Conservation (phyloP, 2,113 vertebrate genomes). For the Tenrec ecaudatus region DNA sequence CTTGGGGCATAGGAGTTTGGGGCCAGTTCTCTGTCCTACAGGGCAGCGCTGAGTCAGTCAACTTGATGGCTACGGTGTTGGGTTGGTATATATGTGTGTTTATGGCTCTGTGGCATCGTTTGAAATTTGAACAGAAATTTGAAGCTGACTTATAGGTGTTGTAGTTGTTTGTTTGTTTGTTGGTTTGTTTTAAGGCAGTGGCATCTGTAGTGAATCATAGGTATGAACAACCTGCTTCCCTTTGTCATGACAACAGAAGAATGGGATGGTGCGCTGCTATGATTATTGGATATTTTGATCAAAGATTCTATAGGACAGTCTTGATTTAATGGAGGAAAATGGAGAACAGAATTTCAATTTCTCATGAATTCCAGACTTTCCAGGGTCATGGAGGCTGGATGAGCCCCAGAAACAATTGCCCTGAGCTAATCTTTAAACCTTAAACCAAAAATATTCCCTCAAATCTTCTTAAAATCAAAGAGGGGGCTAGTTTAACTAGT, state of each 20-base stretch:
- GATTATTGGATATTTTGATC: not conserved
- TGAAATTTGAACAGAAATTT: not conserved
- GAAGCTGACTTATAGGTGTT: not conserved
- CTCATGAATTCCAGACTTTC: not conserved
- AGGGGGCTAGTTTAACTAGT: not conserved
- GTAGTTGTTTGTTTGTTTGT: too few species aligned
- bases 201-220: not conserved
- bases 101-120: not conserved
- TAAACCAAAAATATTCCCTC: not conserved
- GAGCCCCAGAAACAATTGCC: not conserved
- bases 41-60: too few species aligned
- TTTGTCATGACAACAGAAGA: not conserved
- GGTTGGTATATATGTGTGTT: too few species aligned
- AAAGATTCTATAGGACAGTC: not conserved
- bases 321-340: not conserved
- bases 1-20: too few species aligned
- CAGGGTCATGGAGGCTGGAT: not conserved
- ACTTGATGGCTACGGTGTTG: too few species aligned
- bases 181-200: not conserved
- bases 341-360: not conserved
- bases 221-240: not conserved
- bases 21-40: too few species aligned
- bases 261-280: not conserved
- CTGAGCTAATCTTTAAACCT: not conserved
- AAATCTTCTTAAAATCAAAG: not conserved